Base-by-base conservation (phyloP, 2,113 vertebrate genomes). In the Oreochromis spilurus region DNA sequence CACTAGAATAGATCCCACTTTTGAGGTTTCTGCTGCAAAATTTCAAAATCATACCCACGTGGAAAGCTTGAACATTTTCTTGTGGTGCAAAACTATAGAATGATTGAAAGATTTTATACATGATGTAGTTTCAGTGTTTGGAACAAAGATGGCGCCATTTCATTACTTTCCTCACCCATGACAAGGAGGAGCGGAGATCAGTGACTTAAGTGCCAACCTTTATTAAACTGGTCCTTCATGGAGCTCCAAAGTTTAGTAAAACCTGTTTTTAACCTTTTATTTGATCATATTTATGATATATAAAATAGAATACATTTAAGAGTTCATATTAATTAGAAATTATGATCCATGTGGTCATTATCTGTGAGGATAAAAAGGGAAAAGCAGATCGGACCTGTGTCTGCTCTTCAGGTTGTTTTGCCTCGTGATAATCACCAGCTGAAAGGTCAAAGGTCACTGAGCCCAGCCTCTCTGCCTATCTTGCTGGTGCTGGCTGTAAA, bases 61-160 rank as follows among this genome's bases (percentile, higher is more conserved):
- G 5, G 26, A 77, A 31, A 48, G 13, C 21, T 31, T 34, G 24
- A 48, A 29, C 40, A 77, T 77, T 17, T 77, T 21, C 13, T 36
- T 34, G 7, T 7, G 10, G 36, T 26, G 16, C 24, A 29, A 26
- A 43, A 40, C 13, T 8, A 5, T 57, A 29, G 24, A 55, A 55
- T 26, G 14, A 40, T 9, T 58, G 55, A 29, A 58, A 58, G 24
- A 70, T 4, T 75, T 48, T 10, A 26, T 19, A 53, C 19, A 21
- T 12, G 36, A 38, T 82, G 88, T 55, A 87, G 84, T 90, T 88
- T 13, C 70, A n/a, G 11, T 4, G 1, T 52, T 8, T 81, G 60
- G 75, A 65, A 5, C 3, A 67, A 70, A 87, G 94, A 75, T 92
- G 94, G 90, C 91, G 87, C 87, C 26, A 7, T 93, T 81, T 85